Base-by-base conservation (phyloP, 1,140 invertebrate species). In the Drosophila arizonae region DNA sequence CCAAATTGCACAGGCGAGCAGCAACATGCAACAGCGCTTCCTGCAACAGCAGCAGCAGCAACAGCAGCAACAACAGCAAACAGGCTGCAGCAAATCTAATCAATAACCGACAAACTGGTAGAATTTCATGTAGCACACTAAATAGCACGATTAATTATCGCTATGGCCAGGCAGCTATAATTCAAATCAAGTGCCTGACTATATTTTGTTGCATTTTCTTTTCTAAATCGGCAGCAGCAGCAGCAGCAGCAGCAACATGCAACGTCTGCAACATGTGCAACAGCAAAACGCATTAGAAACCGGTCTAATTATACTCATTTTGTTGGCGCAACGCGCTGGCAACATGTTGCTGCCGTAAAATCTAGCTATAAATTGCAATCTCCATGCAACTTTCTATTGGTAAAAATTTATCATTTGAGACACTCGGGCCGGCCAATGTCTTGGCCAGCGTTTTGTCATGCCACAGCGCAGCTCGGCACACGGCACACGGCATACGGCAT, bases 291-390 rank as follows among this genome's bases (percentile, higher is more conserved):
- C 81, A 85, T 82, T 87, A 82, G 79, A 87, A 87, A 87, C 82
- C 82, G 84, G 82, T 87, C 82, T 87, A 87, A 87, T 87, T 87
- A 87, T 87, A 87, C 82, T 87, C 82, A 87, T 87, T 87, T 88
- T 87, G 76, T 72, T 85, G 80, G 55, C 21, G 45, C 64, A 54
- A 41, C 36, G 65, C 64, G 64, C 71, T 77, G 81, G 82, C 82
- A 79, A 84, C 81, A 84, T 86, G 84, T 77, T 82, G 82, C 71
- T 69, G 66, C 41, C 10, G 36, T 30, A 63, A 64, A 70, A 62
- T 69, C 62, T 43, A 60, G 82, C 82, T 72, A 87, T 87, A 87
- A 87, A 87, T 87, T 88, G 82, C 79, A 88, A 87, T 87, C 82
- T 88, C 84, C 82, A 87, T 87, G 82, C 82, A 87, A 87, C 82